Evolutionary conservation across 1,140 invertebrate genomes (phyloP).

Genomic region (Prorops nasuta): DNA sequence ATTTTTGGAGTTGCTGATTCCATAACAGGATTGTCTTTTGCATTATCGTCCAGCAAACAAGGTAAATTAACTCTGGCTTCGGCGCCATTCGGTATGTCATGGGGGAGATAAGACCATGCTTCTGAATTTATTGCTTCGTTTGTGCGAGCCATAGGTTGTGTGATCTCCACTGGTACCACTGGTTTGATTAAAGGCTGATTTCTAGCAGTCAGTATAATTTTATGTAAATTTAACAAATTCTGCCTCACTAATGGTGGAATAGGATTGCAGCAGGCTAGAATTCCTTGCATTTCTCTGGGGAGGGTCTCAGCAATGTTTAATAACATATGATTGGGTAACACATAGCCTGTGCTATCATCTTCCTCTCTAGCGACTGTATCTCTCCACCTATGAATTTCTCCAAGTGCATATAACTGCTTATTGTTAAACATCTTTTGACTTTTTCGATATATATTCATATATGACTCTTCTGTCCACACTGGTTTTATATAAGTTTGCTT

Average conservation of each 20-base stretch:
- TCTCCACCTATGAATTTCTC: slow-evolving; percentile 84
- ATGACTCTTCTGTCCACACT: slow-evolving; percentile 68
- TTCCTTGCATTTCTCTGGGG: slow-evolving; percentile 90
- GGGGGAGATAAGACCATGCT: slow-evolving; percentile 63
- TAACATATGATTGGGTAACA: slow-evolving; percentile 95
- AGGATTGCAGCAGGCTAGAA: slow-evolving; percentile 91
- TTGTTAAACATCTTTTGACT: slow-evolving; percentile 83
- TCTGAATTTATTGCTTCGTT: slow-evolving; percentile 47
- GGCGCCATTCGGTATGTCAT: slow-evolving; percentile 65
- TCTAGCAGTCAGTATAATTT: slow-evolving; percentile 73
- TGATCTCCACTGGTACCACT: slow-evolving; percentile 55
- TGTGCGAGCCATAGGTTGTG: slow-evolving; percentile 49
- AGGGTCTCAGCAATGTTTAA: slow-evolving; percentile 86
- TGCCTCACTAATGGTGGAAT: slow-evolving; percentile 84
- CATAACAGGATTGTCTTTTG: not conserved
- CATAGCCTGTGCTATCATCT: slow-evolving; percentile 90
- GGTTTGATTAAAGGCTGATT: slow-evolving; percentile 69
- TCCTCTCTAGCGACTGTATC: slow-evolving; percentile 80
- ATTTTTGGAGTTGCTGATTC: slow-evolving; percentile 23
- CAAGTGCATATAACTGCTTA: slow-evolving; percentile 80
- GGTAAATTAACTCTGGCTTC: slow-evolving; percentile 65
- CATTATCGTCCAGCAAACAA: slow-evolving; percentile 54
- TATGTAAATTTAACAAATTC: slow-evolving; percentile 74
- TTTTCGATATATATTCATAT: slow-evolving; percentile 73
- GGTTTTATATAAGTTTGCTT: slow-evolving; percentile 81